Evolutionary conservation across 2,113 vertebrate species (phyloP).

Genomic region (Cryptomyrus ogoouensis): DNA sequence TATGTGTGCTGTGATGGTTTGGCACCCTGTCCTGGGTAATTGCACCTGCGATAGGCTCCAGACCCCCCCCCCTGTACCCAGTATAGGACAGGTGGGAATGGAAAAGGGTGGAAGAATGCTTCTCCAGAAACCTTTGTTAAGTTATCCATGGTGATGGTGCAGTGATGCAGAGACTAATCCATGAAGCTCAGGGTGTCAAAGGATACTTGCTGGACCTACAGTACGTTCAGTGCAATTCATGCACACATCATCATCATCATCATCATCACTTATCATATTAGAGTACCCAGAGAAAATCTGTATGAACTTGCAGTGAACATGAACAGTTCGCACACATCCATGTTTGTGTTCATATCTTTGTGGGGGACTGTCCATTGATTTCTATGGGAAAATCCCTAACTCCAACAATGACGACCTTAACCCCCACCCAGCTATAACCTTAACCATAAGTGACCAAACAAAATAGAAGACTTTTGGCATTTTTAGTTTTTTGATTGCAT

Average conservation of each 20-base stretch:
- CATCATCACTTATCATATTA: not conserved
- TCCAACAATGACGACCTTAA: not conserved
- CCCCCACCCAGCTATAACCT: not conserved
- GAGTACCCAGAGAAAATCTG: not conserved
- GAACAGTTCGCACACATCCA: not conserved
- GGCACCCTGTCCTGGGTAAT: not conserved
- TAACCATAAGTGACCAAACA: not conserved
- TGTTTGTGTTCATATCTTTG: not conserved
- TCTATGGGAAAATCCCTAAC: not conserved
- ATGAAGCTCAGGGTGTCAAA: not conserved
- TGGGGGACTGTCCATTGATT: not conserved
- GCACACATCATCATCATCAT: not conserved
- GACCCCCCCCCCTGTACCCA: not conserved
- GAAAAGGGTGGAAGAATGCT: not conserved
- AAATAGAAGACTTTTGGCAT: not conserved
- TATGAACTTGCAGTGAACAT: not conserved
- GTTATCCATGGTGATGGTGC: not conserved
- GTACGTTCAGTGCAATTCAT: not conserved
- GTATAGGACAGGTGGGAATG: not conserved
- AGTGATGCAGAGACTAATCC: not conserved
- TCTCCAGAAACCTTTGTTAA: not conserved
- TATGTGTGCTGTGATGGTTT: not conserved
- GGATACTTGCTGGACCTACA: not conserved
- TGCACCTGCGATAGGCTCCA: not conserved
- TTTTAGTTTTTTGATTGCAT: not conserved